Percentiles rank a stretch among this genome's conserved stretches.
Conservation (phyloP, 1,140 invertebrate species). For the Zaprionus ornatus region DNA sequence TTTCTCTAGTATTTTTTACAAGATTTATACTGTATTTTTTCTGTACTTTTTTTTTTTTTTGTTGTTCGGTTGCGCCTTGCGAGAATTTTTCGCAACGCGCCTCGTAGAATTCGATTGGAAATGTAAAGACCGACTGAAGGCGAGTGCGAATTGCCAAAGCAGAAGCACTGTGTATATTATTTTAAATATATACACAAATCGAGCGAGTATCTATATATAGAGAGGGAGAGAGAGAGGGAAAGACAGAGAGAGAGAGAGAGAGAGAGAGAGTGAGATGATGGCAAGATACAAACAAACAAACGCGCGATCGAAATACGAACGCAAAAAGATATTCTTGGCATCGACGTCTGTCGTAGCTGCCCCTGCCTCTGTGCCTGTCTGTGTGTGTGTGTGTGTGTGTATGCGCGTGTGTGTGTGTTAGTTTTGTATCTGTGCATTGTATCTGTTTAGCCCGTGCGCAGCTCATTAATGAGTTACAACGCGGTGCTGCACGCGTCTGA, state of each 20-base stretch:
- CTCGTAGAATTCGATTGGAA: constrained; percentile 77
- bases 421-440: constrained; percentile 18
- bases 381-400: constrained; percentile 15
- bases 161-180: constrained; percentile 69
- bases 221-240: constrained; percentile 36
- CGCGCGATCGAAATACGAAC: constrained; percentile 67
- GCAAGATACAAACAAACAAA: constrained; percentile 64
- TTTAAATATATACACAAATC: constrained; percentile 79
- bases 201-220: constrained; percentile 35
- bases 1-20: not conserved
- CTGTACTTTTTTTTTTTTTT: constrained; percentile 5
- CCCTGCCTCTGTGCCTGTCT: not conserved
- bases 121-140: constrained; percentile 80
- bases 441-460: constrained; percentile 12
- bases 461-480: constrained; percentile 68
- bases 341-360: constrained; percentile 11
- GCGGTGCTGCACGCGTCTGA: constrained; percentile 48
- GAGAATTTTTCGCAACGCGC: constrained; percentile 57
- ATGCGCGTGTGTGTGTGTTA: constrained; percentile 18
- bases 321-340: constrained; percentile 78
- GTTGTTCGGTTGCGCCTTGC: constrained; percentile 13
- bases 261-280: constrained; percentile 24
- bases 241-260: constrained; percentile 20
- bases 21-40: not conserved
- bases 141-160: constrained; percentile 75